Percentiles rank a stretch among this genome's conserved stretches.
phyloP scores from a whole-genome alignment of 2,113 vertebrate genomes.

The Ptilorrhoa leucosticta region DNA sequence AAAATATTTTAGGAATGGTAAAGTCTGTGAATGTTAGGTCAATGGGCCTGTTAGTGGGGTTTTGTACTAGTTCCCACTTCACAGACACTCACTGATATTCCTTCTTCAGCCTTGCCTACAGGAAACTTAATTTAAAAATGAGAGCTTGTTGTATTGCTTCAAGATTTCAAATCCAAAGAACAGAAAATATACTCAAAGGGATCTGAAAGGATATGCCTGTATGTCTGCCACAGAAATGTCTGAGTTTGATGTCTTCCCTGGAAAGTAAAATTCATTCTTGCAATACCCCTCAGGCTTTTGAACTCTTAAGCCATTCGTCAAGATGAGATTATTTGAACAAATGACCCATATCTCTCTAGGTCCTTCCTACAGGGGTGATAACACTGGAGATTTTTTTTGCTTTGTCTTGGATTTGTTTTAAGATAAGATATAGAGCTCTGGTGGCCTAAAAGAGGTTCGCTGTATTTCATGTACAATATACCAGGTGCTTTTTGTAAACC shows the following conservation, averaged over 20 bases:
- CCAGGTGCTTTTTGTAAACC: background rate
- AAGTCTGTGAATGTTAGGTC: background rate
- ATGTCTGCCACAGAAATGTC: background rate
- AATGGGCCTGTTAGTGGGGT: background rate
- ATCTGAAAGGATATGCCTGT: background rate
- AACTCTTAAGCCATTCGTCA: background rate
- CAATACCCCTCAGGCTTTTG: background rate
- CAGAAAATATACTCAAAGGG: background rate
- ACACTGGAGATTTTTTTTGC: background rate
- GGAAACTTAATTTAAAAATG: constrained; percentile 7
- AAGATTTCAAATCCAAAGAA: background rate
- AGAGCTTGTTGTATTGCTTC: background rate
- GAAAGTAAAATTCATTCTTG: background rate
- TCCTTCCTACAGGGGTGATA: background rate
- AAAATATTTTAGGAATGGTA: background rate
- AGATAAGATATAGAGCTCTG: background rate
- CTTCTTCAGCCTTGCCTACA: background rate
- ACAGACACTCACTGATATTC: background rate
- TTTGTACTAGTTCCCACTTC: background rate
- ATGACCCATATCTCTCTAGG: background rate
- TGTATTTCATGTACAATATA: background rate
- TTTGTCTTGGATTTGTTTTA: background rate
- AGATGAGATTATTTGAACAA: background rate
- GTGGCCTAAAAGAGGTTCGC: background rate
- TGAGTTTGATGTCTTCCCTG: constrained; percentile 10